Conservation (phyloP, 2,888 invertebrate genomes). For the Petrophora chlorosata region DNA sequence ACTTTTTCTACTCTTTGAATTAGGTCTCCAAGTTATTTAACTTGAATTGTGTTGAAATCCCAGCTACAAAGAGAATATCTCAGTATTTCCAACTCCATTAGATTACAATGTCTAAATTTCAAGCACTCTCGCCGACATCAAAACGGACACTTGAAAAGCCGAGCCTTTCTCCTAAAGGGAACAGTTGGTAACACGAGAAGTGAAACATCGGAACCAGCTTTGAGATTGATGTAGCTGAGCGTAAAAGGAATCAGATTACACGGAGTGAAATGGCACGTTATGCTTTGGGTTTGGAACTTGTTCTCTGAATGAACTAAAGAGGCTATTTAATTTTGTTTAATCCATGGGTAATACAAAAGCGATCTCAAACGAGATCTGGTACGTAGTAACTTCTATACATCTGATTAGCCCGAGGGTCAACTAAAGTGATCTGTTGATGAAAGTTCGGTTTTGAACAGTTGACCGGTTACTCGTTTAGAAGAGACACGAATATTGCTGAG, state of each 20-base stretch:
- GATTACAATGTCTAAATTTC: conserved; percentile 16
- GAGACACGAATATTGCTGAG: no score
- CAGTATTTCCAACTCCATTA: conserved; percentile 8
- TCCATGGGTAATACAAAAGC: no score
- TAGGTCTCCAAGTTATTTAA: no score
- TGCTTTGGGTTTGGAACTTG: conserved; percentile 13
- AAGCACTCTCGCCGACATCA: conserved; percentile 8
- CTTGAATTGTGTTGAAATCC: no score
- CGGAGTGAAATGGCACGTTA: conserved; percentile 15
- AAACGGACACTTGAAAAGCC: conserved; percentile 18
- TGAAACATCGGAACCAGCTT: conserved; percentile 30
- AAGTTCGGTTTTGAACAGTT: no score
- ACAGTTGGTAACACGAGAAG: conserved; percentile 27
- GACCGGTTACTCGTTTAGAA: no score
- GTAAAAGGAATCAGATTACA: conserved; percentile 31
- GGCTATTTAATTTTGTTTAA: no score
- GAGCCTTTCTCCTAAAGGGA: conserved; percentile 22
- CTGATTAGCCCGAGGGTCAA: no score
- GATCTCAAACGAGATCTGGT: no score
- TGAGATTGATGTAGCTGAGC: conserved; percentile 31
- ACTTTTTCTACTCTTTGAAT: no score
- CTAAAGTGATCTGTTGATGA: no score
- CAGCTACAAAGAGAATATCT: neutral
- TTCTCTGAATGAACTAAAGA: conserved; percentile 8
- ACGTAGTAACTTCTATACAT: no score